Base-by-base conservation (phyloP, 2,888 invertebrate genomes). In the Cordilura impudica region DNA sequence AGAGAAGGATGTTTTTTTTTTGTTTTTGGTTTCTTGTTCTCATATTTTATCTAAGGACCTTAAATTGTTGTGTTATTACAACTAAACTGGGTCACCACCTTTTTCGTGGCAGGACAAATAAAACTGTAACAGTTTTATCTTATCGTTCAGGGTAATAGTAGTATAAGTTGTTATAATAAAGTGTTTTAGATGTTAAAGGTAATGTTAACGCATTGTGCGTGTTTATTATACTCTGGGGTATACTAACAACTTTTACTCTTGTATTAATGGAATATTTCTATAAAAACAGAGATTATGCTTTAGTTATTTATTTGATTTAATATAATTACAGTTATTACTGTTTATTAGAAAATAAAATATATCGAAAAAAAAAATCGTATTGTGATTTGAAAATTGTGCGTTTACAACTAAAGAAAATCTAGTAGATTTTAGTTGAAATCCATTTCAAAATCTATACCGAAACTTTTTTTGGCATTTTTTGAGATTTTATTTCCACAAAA, bases 61-160 rank as follows among this genome's bases (percentile, higher is more conserved):
- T 79, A 72, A 79, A 79, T 79, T 79, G 79, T 71, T 63, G 35
- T 56, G 61, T 47, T 53, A 66, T 78, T 70, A 49, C 45, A 66
- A 49, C 74, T 71, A 67, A 79, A 75, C 63, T 75, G 67, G 79
- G 79, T 79, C 79, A 75, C 75, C 75, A 79, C 79, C 79, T 79
- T 71, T 29, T 56, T 26, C 47, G 6, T 18, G 6, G 7, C 18
- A 39, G 35, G 47, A 7, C 23, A 26, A 47, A 10, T n/a, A 10
- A 35, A 10, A 14, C 16, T 58, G 5, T 4, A 29, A 18, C 61
- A 39, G 19, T 47, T n/a, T 53, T 78, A 39, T 74, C 45, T 54
- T 12, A n/a, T 60, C 21, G 10, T 1, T 39, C 8, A 70, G 65
- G 69, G 65, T 70, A 26, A n/a, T n/a, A n/a, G n/a, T n/a, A n/a